A percentile compares a stretch with the other conserved stretches of the same genome.
Conservation (phyloP, 2,797 vertebrate species). For the Coluber constrictor region DNA sequence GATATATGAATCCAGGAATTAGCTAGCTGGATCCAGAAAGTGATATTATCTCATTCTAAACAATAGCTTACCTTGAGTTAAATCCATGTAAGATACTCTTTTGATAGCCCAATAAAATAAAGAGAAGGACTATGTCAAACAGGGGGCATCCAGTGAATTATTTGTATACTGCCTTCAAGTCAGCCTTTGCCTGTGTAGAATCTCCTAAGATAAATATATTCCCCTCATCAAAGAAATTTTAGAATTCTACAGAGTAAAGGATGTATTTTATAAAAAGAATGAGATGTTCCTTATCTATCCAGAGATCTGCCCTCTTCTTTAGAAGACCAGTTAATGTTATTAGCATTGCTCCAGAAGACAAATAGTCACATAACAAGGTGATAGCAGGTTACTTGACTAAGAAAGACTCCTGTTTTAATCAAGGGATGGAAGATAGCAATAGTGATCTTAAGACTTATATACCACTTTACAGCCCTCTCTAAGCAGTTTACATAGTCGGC, state of each 20-base stretch:
- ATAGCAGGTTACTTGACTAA: neutral
- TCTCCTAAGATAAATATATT: neutral
- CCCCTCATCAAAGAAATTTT: neutral
- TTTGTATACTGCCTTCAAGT: neutral
- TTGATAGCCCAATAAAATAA: neutral
- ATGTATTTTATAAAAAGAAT: neutral
- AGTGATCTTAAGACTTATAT: neutral
- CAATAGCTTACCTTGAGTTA: neutral
- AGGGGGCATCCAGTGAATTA: neutral
- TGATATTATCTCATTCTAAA: rapidly evolving
- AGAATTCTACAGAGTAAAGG: neutral
- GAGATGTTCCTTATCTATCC: neutral
- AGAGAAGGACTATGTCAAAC: neutral
- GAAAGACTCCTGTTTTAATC: neutral
- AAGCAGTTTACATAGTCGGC: neutral
- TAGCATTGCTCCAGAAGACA: neutral
- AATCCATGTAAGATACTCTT: rapidly evolving
- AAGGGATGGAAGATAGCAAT: neutral
- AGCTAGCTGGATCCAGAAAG: neutral
- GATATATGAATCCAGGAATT: neutral
- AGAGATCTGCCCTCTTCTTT: neutral
- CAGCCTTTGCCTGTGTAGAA: neutral
- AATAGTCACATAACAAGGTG: neutral
- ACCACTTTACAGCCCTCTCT: neutral
- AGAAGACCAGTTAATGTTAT: neutral